These are phyloP conservation scores for Oostethus manadensis DNA, from an alignment of 2,113 vertebrate species.

Conservation along the genomic window DNA sequence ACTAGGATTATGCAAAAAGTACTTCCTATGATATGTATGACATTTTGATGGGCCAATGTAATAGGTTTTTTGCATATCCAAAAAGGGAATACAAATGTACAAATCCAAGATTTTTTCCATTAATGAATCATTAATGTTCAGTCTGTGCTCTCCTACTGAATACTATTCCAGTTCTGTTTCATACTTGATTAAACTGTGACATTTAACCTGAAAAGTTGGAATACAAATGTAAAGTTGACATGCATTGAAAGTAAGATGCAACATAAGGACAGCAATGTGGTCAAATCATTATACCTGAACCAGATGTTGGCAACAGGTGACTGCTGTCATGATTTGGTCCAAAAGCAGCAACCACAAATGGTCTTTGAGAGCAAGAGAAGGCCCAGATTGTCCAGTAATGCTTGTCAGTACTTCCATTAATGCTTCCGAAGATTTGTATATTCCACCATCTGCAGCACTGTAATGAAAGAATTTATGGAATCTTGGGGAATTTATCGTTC, in stretches of 20 bases:
- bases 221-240: too few species aligned
- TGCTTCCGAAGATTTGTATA: background rate
- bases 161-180: too few species aligned
- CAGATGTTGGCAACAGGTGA: slow-evolving; percentile 1
- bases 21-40: background rate
- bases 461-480: background rate
- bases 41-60: background rate
- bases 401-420: background rate
- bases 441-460: background rate
- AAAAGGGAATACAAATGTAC: too few species aligned
- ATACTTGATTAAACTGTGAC: too few species aligned
- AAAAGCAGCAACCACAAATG: background rate
- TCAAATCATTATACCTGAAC: background rate
- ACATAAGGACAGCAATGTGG: background rate
- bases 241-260: background rate
- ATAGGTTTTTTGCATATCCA: background rate
- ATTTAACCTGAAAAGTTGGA: too few species aligned
- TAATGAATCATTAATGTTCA: too few species aligned
- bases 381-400: background rate
- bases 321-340: background rate
- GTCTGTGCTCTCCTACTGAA: too few species aligned
- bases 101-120: too few species aligned
- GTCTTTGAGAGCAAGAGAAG: background rate
- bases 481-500: background rate
- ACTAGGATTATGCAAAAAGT: background rate